Evolutionary conservation across 2,888 invertebrate species (phyloP).

Genomic region (Epistrophe grossulariae): DNA sequence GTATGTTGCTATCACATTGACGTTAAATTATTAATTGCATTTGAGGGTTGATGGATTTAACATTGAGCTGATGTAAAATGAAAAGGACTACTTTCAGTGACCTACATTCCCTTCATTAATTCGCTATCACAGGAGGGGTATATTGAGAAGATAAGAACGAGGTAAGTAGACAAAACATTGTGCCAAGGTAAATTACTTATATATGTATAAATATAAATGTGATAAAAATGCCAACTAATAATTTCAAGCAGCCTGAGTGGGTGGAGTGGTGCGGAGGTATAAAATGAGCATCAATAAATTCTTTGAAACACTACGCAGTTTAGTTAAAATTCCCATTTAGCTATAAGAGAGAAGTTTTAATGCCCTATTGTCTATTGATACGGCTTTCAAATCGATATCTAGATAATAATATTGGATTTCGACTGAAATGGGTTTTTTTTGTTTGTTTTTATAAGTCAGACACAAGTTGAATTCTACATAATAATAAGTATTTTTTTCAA

Average conservation of each 20-base stretch:
- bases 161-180: neutral
- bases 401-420: slow-evolving; percentile 41
- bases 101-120: slow-evolving; percentile 18
- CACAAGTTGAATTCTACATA: neutral
- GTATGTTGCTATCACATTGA: slow-evolving; percentile 9
- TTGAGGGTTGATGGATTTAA: slow-evolving; percentile 39
- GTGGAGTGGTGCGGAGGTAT: no score
- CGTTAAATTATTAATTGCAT: slow-evolving; percentile 42
- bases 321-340: slow-evolving; percentile 38
- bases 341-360: slow-evolving; percentile 16
- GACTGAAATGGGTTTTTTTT: slow-evolving; percentile 11
- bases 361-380: slow-evolving; percentile 10
- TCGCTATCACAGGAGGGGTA: neutral
- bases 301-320: slow-evolving; percentile 57
- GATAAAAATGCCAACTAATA: slow-evolving; percentile 13
- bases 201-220: neutral
- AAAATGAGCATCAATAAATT: slow-evolving; percentile 44
- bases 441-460: neutral
- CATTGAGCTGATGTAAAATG: slow-evolving; percentile 24
- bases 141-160: neutral
- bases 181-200: slow-evolving; percentile 33
- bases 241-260: neutral
- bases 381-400: slow-evolving; percentile 51
- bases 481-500: neutral
- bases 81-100: slow-evolving; percentile 29